phyloP scores from a whole-genome alignment of 2,888 invertebrate genomes.

The Phortica magna region DNA sequence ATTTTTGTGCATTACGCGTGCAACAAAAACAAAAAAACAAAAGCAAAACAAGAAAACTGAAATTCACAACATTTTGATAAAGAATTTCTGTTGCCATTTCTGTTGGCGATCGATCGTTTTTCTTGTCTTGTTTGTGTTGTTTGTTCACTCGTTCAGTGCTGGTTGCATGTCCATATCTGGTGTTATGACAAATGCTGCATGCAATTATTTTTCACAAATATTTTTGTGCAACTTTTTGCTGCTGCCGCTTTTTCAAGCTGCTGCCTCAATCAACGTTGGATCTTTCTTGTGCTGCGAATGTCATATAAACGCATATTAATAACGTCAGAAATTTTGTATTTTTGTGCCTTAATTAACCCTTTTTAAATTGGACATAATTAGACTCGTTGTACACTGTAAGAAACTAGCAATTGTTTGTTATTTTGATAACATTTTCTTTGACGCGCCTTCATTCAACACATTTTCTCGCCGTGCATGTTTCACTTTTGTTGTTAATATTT shows the following conservation, averaged over 20 bases:
- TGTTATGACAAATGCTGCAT: constrained; percentile 73
- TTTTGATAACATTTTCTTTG: constrained; percentile 9
- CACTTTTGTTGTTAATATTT: constrained; percentile 72
- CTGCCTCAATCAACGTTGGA: constrained; percentile 19
- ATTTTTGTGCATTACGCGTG: too few species aligned
- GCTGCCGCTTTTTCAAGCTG: too few species aligned
- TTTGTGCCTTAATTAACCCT: constrained; percentile 75
- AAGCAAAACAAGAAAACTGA: constrained; percentile 42
- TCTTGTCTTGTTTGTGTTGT: constrained; percentile 13
- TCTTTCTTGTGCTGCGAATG: neutral
- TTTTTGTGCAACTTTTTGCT: constrained; percentile 45
- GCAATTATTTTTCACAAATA: constrained; percentile 64
- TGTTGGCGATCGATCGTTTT: constrained; percentile 35
- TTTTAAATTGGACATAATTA: constrained; percentile 75
- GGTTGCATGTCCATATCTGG: constrained; percentile 66
- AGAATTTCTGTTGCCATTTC: constrained; percentile 25
- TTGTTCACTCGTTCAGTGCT: constrained; percentile 45
- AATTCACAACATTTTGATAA: constrained; percentile 58
- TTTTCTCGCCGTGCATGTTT: constrained; percentile 52
- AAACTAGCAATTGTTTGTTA: constrained; percentile 33
- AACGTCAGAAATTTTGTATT: constrained; percentile 50
- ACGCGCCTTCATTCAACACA: too few species aligned
- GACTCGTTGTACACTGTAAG: constrained; percentile 55
- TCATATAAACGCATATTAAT: constrained; percentile 65
- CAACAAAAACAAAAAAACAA: too few species aligned